A percentile compares a stretch with the other conserved stretches of the same genome.
These are phyloP conservation scores for Oenanthe oenanthe DNA, from an alignment of 2,113 vertebrate genomes.

Conservation along the genomic window DNA sequence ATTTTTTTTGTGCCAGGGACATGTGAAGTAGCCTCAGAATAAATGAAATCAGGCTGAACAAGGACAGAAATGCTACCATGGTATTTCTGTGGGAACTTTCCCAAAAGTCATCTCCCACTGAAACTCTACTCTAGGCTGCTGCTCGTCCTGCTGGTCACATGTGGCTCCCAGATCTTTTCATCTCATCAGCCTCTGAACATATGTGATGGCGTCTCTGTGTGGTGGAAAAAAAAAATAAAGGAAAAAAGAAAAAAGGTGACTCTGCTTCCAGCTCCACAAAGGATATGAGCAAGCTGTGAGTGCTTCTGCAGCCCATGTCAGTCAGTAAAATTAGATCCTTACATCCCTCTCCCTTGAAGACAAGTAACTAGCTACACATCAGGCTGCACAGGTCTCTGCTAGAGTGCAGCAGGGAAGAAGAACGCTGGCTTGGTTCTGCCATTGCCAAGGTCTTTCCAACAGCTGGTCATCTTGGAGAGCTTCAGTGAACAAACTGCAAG, in stretches of 20 bases:
- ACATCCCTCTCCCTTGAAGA: conserved; percentile 36
- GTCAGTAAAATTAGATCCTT: conserved; percentile 73
- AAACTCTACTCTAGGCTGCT: neutral
- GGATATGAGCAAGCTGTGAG: conserved; percentile 62
- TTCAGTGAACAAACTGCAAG: neutral
- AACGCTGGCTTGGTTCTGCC: neutral
- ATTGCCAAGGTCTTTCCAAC: neutral
- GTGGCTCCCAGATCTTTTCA: conserved; percentile 68
- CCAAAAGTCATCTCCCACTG: conserved; percentile 42
- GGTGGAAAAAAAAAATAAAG: neutral
- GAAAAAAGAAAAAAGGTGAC: conserved; percentile 31
- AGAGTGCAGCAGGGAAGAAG: neutral
- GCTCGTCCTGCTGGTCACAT: conserved; percentile 33
- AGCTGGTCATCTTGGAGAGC: neutral
- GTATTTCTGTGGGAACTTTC: conserved; percentile 33
- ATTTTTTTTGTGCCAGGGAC: neutral
- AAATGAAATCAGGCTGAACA: neutral
- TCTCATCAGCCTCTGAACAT: conserved; percentile 56
- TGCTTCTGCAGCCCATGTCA: conserved; percentile 58
- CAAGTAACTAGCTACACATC: conserved; percentile 34
- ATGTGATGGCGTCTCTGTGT: conserved; percentile 58
- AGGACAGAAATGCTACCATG: neutral
- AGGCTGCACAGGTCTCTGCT: neutral
- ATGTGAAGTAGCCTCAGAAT: neutral
- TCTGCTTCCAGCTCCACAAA: conserved; percentile 44